Base-by-base conservation (phyloP, 2,113 vertebrate genomes). In the Rousettus leschenaultii region DNA sequence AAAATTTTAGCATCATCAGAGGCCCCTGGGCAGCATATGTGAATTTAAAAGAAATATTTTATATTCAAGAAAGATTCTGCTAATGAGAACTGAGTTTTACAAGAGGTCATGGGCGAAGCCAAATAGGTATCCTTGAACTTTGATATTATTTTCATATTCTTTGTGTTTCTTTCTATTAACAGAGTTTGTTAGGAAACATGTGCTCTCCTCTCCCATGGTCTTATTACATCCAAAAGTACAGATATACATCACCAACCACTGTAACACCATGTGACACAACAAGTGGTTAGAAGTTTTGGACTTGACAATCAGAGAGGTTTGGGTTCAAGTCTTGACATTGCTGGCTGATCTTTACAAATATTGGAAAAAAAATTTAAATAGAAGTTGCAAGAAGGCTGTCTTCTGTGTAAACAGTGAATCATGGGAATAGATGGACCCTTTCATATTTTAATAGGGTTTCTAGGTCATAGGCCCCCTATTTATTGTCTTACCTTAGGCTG, bases 401-500 rank as follows among this genome's bases (percentile, higher is more conserved):
- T 75, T 77, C 35, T 45, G 2, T 74, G 74, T 73, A 59, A 85
- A 79, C 6, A 85, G 35, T 43, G 48, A 78, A 59, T 77, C 30
- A 65, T 28, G 21, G 57, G 7, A 1, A 10, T 9, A 21, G 66
- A n/a, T 22, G 33, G 33, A 63, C 14, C 26, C 63, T 88, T 89
- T 65, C 28, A 33, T 82, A 65, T 80, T 95, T 94, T 74, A 97
- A 70, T 28, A 88, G 19, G 6, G 28, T 71, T 73, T 86, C 43
- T 78, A n/a, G 66, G 73, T 75, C 66, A 71, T 33, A 10, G 18
- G 14, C 26, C 57, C 16, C 88, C 66, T 91, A 84, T 94, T 97
- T 86, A 89, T 93, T 93, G 55, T 91, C 73, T 97, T 96, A 87
- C 43, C 75, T 95, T 85, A 53, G 43, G 65, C 14, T 89, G 92